These are phyloP conservation scores for Antheraea assamensis DNA, from an alignment of 2,888 invertebrate genomes.

Conservation along the genomic window DNA sequence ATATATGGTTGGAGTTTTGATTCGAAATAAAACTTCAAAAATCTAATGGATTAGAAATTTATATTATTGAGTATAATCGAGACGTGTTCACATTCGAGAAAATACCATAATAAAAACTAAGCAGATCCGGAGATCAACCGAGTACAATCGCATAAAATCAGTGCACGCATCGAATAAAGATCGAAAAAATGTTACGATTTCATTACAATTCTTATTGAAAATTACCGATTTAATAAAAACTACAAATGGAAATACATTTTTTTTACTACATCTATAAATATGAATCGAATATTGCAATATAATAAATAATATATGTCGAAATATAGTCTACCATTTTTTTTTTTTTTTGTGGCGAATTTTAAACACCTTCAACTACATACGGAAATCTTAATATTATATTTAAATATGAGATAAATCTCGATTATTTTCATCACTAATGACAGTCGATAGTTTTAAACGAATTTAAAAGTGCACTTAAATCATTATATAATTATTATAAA, in stretches of 20 bases:
- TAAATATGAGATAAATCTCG: constrained; percentile 11
- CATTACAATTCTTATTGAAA: constrained; percentile 54
- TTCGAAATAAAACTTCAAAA: constrained; percentile 63
- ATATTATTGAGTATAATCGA: constrained; percentile 80
- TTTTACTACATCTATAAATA: constrained; percentile 41
- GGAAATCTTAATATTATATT: neutral
- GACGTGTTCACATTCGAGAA: constrained; percentile 68
- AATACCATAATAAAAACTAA: constrained; percentile 54
- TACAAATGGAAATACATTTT: constrained; percentile 59
- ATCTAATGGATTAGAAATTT: constrained; percentile 82
- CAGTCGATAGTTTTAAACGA: neutral
- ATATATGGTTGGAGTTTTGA: no score
- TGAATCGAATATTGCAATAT: constrained; percentile 73
- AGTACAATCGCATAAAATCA: constrained; percentile 24
- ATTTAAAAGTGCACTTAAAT: constrained; percentile 9
- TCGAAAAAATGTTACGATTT: constrained; percentile 54
- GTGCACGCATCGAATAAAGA: constrained; percentile 23
- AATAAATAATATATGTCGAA: constrained; percentile 44
- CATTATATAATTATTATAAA: neutral
- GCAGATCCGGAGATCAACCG: constrained; percentile 44
- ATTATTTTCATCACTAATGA: constrained; percentile 23
- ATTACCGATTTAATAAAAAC: constrained; percentile 70
- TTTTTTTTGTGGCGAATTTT: neutral
- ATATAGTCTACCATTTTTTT: neutral
- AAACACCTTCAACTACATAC: neutral